Percentiles rank a stretch among this genome's conserved stretches.
phyloP scores from a whole-genome alignment of 2,888 invertebrate genomes.

The Oscheius sp. region DNA sequence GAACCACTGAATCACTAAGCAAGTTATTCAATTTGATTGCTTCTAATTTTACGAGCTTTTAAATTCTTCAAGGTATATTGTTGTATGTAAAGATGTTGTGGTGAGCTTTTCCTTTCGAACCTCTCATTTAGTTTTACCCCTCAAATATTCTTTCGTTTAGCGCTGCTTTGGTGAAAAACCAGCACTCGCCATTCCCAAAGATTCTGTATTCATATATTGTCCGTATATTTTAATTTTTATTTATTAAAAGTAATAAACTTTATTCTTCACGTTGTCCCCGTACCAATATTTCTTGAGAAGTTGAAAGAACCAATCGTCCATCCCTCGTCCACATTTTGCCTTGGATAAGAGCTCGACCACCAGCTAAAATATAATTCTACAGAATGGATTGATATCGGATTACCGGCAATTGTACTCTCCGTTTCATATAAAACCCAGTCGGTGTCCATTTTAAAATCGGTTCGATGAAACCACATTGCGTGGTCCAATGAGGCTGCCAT shows the following conservation, averaged over 20 bases:
- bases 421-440: conserved; percentile 76
- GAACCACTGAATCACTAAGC: conserved; percentile 27
- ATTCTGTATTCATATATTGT: neutral
- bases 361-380: conserved; percentile 52
- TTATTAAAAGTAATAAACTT: neutral
- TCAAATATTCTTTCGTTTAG: conserved; percentile 23
- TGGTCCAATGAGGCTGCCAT: conserved; percentile 75
- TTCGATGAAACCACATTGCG: conserved; percentile 75
- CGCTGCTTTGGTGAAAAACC: conserved; percentile 19
- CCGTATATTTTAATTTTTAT: neutral
- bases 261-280: conserved; percentile 44
- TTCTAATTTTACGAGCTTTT: neutral
- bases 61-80: neutral
- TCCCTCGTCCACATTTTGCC: conserved; percentile 75
- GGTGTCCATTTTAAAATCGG: conserved; percentile 73
- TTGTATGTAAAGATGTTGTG: neutral
- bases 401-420: conserved; percentile 73
- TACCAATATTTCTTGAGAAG: conserved; percentile 75
- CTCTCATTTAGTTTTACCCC: neutral
- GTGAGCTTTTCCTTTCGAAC: conserved; percentile 1
- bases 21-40: conserved; percentile 3
- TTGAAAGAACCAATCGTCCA: conserved; percentile 74
- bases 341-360: conserved; percentile 73
- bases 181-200: neutral
- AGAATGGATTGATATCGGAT: too few species aligned